phyloP scores from a whole-genome alignment of 1,140 invertebrate genomes.

The Drosophila biarmipes region DNA sequence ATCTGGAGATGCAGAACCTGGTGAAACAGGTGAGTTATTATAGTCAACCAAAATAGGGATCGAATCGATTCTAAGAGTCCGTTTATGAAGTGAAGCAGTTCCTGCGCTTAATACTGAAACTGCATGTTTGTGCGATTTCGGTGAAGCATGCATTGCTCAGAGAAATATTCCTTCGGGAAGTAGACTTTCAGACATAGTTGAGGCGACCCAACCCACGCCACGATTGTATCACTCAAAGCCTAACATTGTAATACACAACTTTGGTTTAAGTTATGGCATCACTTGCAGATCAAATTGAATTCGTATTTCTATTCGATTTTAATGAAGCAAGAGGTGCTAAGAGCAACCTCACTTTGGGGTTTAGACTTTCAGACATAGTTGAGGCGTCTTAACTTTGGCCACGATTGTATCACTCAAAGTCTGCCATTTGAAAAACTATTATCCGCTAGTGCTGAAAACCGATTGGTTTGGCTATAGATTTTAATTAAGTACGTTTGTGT shows the following conservation, averaged over 20 bases:
- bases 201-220: constrained; percentile 63
- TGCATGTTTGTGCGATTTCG: constrained; percentile 19
- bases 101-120: constrained; percentile 18
- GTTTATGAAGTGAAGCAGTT: constrained; percentile 7
- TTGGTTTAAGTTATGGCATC: constrained; percentile 28
- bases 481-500: too few relatives aligned
- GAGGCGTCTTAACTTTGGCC: constrained; percentile 66
- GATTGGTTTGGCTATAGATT: too few relatives aligned
- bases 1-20: constrained; percentile 92
- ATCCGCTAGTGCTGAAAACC: too few relatives aligned
- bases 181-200: constrained; percentile 80
- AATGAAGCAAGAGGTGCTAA: constrained; percentile 54
- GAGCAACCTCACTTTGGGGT: constrained; percentile 43
- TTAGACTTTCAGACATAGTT: constrained; percentile 82
- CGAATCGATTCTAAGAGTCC: not conserved
- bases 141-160: constrained; percentile 38
- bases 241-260: constrained; percentile 33
- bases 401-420: constrained; percentile 84
- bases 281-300: constrained; percentile 31
- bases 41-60: not conserved
- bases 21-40: constrained; percentile 90
- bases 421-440: constrained; percentile 48
- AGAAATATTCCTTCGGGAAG: constrained; percentile 36
- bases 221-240: constrained; percentile 84
- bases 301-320: constrained; percentile 22